Evolutionary conservation across 2,113 vertebrate genomes (phyloP).

Genomic region (Podilymbus podiceps): DNA sequence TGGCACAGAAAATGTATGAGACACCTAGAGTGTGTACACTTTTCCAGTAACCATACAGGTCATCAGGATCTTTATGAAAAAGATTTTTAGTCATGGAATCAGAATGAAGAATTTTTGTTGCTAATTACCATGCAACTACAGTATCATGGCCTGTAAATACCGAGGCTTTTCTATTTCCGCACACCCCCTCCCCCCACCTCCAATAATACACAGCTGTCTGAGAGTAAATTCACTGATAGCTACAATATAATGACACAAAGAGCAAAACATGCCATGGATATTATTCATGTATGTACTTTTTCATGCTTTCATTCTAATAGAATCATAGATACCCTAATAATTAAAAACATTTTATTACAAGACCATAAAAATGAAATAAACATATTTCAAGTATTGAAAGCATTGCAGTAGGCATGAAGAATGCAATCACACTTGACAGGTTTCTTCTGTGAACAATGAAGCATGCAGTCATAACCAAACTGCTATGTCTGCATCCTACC

Average conservation of each 20-base stretch:
- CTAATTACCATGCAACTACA: background rate
- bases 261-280: background rate
- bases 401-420: background rate
- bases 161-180: background rate
- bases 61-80: background rate
- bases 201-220: background rate
- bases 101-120: background rate
- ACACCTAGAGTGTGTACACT: background rate
- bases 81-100: background rate
- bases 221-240: background rate
- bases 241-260: background rate
- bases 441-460: conserved; percentile 47
- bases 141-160: background rate
- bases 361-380: background rate
- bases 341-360: background rate
- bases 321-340: too few species aligned
- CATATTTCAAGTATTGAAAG: background rate
- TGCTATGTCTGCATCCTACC: conserved; percentile 2
- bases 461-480: background rate
- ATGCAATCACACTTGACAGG: background rate
- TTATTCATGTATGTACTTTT: background rate
- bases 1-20: background rate
- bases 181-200: too few species aligned
- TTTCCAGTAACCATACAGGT: background rate
- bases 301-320: too few species aligned